Conservation (phyloP, 2,797 vertebrate species). For the Melanotaenia nigrans region DNA sequence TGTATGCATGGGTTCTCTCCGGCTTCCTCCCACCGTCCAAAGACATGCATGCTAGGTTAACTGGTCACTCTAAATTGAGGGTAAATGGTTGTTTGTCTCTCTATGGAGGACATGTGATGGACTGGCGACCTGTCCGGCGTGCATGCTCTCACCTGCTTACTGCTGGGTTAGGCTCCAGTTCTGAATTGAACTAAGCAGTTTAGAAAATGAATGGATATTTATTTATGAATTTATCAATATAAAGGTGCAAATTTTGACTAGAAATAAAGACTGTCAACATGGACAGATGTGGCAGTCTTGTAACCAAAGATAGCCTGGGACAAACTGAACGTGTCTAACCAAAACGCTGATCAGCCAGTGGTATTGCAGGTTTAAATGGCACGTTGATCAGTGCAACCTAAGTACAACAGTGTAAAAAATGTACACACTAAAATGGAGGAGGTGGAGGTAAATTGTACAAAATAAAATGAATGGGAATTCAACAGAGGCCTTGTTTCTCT, state of each 20-base stretch:
- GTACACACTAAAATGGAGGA: not conserved
- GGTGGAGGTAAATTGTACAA: not conserved
- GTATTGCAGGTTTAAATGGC: not conserved
- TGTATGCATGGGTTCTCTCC: no score
- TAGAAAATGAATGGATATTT: not conserved
- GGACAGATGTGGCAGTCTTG: not conserved
- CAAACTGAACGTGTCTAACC: not conserved
- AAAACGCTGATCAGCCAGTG: not conserved
- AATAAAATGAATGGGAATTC: not conserved
- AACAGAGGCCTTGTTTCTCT: not conserved
- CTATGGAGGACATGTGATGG: no score
- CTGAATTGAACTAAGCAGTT: no score
- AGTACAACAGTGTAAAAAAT: not conserved
- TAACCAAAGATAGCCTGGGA: not conserved
- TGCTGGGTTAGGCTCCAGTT: no score
- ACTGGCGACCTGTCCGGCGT: no score
- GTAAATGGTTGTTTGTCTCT: no score
- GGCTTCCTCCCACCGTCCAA: no score
- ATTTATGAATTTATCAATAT: not conserved
- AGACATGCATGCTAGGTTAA: no score
- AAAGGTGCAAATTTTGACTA: not conserved
- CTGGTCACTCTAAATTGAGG: no score
- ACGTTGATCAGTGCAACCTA: not conserved
- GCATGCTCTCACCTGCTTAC: no score
- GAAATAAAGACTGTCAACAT: not conserved